phyloP scores from a whole-genome alignment of 2,888 invertebrate genomes.

The Cryptocheilus praepositus region DNA sequence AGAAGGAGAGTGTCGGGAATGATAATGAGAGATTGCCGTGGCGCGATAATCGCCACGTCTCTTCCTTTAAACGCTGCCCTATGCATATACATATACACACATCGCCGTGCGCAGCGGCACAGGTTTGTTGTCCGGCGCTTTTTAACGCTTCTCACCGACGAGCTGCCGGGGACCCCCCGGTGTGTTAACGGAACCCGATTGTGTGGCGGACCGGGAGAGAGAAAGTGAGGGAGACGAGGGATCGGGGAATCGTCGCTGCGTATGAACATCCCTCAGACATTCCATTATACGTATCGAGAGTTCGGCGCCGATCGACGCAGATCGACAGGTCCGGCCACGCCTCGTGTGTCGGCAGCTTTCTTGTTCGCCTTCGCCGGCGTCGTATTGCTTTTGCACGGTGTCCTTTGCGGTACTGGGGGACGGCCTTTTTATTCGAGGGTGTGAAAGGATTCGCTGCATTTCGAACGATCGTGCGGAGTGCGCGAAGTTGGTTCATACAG shows the following conservation, averaged over 20 bases:
- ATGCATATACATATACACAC: slow-evolving; percentile 43
- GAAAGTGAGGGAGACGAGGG: slow-evolving; percentile 3
- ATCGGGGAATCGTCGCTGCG: slow-evolving; percentile 25
- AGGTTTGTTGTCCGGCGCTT: slow-evolving; percentile 39
- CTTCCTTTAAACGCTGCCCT: slow-evolving; percentile 44
- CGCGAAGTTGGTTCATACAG: no score
- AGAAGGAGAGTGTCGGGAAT: slow-evolving; percentile 63
- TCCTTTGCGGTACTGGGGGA: background rate
- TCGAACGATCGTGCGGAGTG: no score
- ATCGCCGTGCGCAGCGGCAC: slow-evolving; percentile 7
- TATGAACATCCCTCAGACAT: slow-evolving; percentile 20
- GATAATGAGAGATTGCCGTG: slow-evolving; percentile 69
- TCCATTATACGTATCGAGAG: slow-evolving; percentile 40
- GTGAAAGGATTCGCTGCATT: no score
- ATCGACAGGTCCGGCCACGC: slow-evolving; percentile 30
- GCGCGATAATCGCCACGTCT: slow-evolving; percentile 64
- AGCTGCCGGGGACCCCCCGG: slow-evolving; percentile 61
- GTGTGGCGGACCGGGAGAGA: slow-evolving; percentile 3
- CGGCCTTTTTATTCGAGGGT: no score
- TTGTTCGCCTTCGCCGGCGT: slow-evolving; percentile 1
- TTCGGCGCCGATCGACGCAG: slow-evolving; percentile 26
- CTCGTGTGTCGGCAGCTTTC: slow-evolving; percentile 12
- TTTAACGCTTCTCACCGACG: slow-evolving; percentile 52
- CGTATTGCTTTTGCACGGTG: slow-evolving; percentile 12
- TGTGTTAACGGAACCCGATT: slow-evolving; percentile 61